Conservation (phyloP, 2,113 vertebrate genomes). For the Herpailurus yagouaroundi region DNA sequence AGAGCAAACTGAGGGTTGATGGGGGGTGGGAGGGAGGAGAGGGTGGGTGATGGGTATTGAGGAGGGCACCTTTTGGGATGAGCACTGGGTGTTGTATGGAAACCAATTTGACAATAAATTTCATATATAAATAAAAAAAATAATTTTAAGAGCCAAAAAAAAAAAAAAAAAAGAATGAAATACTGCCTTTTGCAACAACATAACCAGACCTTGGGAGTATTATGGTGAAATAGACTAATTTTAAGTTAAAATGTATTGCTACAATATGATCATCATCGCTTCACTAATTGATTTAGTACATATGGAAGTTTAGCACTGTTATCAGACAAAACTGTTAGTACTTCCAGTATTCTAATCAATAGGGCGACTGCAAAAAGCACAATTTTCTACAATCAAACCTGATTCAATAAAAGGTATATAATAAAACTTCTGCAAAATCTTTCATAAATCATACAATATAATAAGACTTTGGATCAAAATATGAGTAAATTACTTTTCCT, state of each 20-base stretch:
- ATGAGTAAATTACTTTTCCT: neutral
- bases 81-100: no score
- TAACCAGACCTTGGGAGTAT: neutral
- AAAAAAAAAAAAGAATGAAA: neutral
- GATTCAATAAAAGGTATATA: neutral
- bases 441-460: neutral
- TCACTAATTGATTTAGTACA: neutral
- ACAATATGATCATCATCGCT: neutral
- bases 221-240: neutral
- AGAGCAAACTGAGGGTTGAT: no score
- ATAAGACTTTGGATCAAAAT: neutral
- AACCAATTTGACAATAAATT: no score
- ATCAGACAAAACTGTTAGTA: neutral
- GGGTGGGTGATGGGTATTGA: no score
- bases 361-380: neutral
- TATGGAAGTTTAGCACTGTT: neutral
- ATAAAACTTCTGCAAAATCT: conserved; percentile 10
- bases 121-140: no score
- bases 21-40: no score
- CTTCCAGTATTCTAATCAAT: neutral
- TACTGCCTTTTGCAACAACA: neutral
- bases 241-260: neutral
- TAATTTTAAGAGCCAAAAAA: no score
- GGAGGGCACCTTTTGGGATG: no score
- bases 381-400: neutral